Percentiles rank a stretch among this genome's conserved stretches.
phyloP scores from a whole-genome alignment of 2,888 invertebrate species.

The Scaptomyza caliginosa region DNA sequence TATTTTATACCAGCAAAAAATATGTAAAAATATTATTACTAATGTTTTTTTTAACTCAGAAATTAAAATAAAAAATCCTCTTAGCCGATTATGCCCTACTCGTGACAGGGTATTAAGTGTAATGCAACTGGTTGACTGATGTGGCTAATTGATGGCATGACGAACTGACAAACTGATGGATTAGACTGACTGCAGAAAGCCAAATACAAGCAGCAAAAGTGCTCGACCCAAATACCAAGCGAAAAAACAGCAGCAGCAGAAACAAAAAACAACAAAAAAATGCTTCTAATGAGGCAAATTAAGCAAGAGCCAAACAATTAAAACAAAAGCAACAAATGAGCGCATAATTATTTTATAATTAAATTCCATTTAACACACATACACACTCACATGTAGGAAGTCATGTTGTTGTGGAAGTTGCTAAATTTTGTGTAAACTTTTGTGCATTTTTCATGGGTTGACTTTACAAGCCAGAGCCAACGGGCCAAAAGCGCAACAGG shows the following conservation, averaged over 20 bases:
- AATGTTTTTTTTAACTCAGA: background rate
- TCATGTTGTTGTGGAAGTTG: slow-evolving; percentile 28
- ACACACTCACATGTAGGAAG: slow-evolving; percentile 6
- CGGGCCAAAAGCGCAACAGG: slow-evolving; percentile 66
- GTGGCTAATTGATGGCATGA: slow-evolving; percentile 41
- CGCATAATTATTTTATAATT: slow-evolving; percentile 79
- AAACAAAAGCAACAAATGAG: slow-evolving; percentile 73
- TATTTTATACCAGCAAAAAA: too few relatives aligned
- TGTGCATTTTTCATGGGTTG: slow-evolving; percentile 54
- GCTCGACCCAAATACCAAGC: slow-evolving; percentile 59
- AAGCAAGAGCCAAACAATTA: slow-evolving; percentile 76
- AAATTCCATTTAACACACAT: slow-evolving; percentile 71
- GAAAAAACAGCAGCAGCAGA: slow-evolving; percentile 8
- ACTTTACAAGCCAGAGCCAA: slow-evolving; percentile 26
- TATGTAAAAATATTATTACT: too few relatives aligned
- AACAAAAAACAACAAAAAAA: slow-evolving; percentile 25
- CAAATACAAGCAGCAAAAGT: slow-evolving; percentile 45
- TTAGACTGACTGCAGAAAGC: slow-evolving; percentile 29
- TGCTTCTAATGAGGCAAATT: slow-evolving; percentile 77
- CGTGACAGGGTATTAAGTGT: slow-evolving; percentile 13
- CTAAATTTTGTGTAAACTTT: slow-evolving; percentile 50
- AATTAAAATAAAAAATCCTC: background rate
- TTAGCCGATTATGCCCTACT: too few relatives aligned
- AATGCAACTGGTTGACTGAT: slow-evolving; percentile 14
- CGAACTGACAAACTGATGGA: slow-evolving; percentile 36